phyloP scores from a whole-genome alignment of 2,888 invertebrate genomes.

The Limulus polyphemus region DNA sequence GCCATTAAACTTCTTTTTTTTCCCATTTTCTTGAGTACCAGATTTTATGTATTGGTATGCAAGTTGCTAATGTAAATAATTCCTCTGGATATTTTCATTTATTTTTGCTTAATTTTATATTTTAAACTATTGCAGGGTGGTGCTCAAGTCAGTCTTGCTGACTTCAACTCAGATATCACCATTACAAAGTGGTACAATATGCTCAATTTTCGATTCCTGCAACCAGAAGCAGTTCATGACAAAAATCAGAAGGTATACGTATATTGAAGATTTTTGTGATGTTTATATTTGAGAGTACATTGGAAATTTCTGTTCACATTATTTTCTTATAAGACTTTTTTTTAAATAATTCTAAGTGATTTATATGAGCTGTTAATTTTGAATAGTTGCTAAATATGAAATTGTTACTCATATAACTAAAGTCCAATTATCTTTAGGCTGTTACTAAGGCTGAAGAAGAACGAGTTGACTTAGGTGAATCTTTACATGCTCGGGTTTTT shows the following conservation, averaged over 20 bases:
- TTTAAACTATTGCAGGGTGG: slow-evolving; percentile 54
- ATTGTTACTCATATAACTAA: no score
- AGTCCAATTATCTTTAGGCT: not conserved
- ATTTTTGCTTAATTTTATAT: slow-evolving; percentile 1
- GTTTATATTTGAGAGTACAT: no score
- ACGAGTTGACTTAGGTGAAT: slow-evolving; percentile 12
- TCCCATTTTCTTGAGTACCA: no score
- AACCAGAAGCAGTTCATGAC: slow-evolving; percentile 36
- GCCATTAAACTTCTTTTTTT: no score
- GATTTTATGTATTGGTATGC: not conserved
- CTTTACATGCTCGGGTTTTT: slow-evolving; percentile 15
- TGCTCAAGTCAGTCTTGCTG: slow-evolving; percentile 87
- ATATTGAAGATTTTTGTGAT: not conserved
- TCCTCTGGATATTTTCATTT: not conserved
- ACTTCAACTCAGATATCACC: slow-evolving; percentile 70
- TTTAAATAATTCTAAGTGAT: no score
- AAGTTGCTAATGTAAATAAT: not conserved
- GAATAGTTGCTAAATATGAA: no score
- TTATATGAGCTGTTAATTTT: no score
- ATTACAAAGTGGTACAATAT: slow-evolving; percentile 91
- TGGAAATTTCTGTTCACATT: no score
- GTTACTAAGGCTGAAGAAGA: slow-evolving; percentile 7
- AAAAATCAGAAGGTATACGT: slow-evolving; percentile 10
- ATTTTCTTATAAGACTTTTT: no score
- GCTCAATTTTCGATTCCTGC: slow-evolving; percentile 65